Percentiles rank a stretch among this genome's conserved stretches.
These are phyloP conservation scores for Pygmarrhopalites habei DNA, from an alignment of 1,140 invertebrate species.

Conservation along the genomic window DNA sequence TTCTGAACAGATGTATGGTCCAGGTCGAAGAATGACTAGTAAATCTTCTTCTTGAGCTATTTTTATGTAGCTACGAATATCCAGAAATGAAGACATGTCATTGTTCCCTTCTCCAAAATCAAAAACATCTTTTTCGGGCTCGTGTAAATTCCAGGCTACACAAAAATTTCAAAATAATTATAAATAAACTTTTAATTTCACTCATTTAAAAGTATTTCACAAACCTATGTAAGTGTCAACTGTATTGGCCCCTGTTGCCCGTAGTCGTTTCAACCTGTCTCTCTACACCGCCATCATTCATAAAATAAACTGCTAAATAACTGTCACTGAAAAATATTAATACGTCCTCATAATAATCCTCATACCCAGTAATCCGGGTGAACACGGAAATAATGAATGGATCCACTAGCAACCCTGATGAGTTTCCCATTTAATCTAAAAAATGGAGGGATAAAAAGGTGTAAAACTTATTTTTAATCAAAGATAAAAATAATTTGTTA, in stretches of 20 bases:
- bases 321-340: no score
- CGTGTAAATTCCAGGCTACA: conserved; percentile 30
- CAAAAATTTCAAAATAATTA: no score
- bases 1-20: conserved; percentile 47
- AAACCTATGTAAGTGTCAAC: conserved; percentile 33
- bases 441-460: no score
- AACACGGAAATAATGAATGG: conserved; percentile 53
- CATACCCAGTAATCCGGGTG: conserved; percentile 50
- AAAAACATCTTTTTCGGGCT: conserved; percentile 21
- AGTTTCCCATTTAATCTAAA: conserved; percentile 42
- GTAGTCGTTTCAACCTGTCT: conserved; percentile 49
- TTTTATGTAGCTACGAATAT: conserved; percentile 39
- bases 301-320: no score
- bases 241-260: conserved; percentile 50
- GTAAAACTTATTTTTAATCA: no score
- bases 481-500: no score
- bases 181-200: no score
- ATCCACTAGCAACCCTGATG: conserved; percentile 45
- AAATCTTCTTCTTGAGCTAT: conserved; percentile 44
- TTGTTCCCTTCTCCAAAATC: conserved; percentile 38
- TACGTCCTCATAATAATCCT: no score
- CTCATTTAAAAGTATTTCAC: no score
- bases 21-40: conserved; percentile 40
- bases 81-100: conserved; percentile 37
- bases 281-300: no score